Evolutionary conservation across 2,888 invertebrate species (phyloP), one percentile per base, ranked within the genome.

Genomic region (Priocnemis perturbator): DNA sequence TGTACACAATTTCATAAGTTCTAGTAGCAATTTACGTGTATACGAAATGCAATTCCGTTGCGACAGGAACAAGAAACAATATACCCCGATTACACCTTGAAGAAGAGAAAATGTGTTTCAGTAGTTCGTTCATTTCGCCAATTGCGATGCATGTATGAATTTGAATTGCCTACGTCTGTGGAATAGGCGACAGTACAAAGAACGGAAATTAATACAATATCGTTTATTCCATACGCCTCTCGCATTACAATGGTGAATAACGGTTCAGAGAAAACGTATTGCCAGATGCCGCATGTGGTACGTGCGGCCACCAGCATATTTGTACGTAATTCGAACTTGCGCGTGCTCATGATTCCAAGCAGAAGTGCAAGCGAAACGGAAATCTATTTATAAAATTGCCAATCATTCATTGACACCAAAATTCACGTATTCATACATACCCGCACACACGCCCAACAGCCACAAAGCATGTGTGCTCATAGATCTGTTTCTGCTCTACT

Each of bases 181-280:
- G 14, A 48, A 45, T 23, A 53, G 61, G 74, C 64, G 61, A 71
- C 74, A 77, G 63, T 73, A 55, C 57, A 64, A 69, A 70, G 67
- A 74, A 44, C 53, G 73, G 67, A 72, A 76, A 77, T 81, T 81
- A 83, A 81, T 83, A 83, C 79, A 85, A 82, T 85, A 80, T 79
- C 71, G 71, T 85, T 85, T 85, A 84, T 85, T 83, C 76, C 71
- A 77, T 77, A 80, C 75, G 78, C 73, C 71, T 81, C 75, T 81
- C 71, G 64, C 76, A 76, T 82, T 84, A 85, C 84, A 85, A 61
- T 61, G 52, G 71, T 63, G 72, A 69, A 67, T 75, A 75, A 75
- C 67, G 52, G 50, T 63, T 67, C 48, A 66, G 65, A 63, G 20
- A 61, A 73, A 73, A 26, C 5, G 53, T 30, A 44, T 69, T 30